These are phyloP conservation scores for Bugulina stolonifera DNA, from an alignment of 2,888 invertebrate genomes.

Conservation along the genomic window DNA sequence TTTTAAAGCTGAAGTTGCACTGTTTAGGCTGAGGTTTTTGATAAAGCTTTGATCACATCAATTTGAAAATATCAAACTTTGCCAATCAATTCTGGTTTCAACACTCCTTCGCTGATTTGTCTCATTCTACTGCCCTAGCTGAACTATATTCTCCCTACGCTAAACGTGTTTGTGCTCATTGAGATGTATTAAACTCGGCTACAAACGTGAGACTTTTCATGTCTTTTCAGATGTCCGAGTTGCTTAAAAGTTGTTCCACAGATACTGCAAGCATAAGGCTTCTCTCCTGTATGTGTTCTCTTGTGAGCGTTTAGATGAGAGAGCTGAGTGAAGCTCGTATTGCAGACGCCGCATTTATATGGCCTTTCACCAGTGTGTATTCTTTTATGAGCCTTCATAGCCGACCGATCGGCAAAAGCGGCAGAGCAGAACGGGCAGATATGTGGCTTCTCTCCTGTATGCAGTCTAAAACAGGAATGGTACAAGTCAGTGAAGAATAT, in stretches of 20 bases:
- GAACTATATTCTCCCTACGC: no score
- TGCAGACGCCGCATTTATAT: constrained; percentile 38
- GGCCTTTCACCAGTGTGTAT: constrained; percentile 44
- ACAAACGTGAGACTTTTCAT: constrained; percentile 42
- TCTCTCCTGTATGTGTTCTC: constrained; percentile 42
- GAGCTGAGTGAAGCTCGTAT: constrained; percentile 44
- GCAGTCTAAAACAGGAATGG: constrained; percentile 35
- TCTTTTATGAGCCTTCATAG: constrained; percentile 35
- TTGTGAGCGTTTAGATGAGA: constrained; percentile 44
- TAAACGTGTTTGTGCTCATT: no score
- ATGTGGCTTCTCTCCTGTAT: constrained; percentile 44
- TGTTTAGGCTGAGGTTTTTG: no score
- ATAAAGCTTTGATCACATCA: no score
- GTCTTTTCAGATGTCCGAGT: constrained; percentile 44
- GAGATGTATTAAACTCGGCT: constrained; percentile 41
- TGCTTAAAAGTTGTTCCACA: constrained; percentile 42
- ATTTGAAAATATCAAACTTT: no score
- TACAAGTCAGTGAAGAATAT: no score
- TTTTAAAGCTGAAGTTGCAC: no score
- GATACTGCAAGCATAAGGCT: constrained; percentile 41
- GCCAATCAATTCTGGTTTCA: no score
- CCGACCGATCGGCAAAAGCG: constrained; percentile 33
- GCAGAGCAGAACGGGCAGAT: constrained; percentile 38
- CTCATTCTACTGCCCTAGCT: no score
- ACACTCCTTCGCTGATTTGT: no score